Evolutionary conservation across 2,797 vertebrate species (phyloP).

Genomic region (Fundulus diaphanus): DNA sequence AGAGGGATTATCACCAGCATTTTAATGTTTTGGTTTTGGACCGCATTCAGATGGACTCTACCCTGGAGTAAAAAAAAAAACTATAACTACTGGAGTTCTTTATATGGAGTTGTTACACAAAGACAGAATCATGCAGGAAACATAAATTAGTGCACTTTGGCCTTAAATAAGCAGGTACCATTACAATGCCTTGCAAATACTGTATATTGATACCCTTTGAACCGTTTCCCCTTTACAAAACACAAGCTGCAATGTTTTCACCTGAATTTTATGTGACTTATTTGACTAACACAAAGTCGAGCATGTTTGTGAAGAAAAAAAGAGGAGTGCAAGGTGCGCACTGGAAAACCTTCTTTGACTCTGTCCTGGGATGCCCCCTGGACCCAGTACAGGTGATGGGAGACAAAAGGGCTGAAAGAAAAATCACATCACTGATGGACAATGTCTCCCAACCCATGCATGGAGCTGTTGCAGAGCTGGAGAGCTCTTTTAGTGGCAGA

Average conservation of each 20-base stretch:
- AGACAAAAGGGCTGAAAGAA: too few relatives aligned
- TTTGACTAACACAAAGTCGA: background rate
- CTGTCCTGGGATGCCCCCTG: too few relatives aligned
- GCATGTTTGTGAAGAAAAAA: too few relatives aligned
- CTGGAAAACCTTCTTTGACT: too few relatives aligned
- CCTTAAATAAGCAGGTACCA: background rate
- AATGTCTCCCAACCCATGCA: too few relatives aligned
- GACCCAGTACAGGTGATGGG: too few relatives aligned
- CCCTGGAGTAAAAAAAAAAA: background rate
- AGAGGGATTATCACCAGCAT: background rate
- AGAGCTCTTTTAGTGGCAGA: too few relatives aligned
- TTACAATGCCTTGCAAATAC: background rate
- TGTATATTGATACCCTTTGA: background rate
- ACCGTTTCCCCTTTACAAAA: background rate
- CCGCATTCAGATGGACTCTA: background rate
- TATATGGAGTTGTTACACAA: background rate
- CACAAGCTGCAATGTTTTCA: slow-evolving; percentile 1
- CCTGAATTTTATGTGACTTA: background rate
- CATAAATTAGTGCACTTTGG: background rate
- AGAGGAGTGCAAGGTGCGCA: too few relatives aligned
- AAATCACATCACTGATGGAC: too few relatives aligned
- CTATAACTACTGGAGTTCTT: background rate
- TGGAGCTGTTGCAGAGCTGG: too few relatives aligned
- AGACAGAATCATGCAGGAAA: background rate
- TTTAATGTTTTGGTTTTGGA: background rate